Percentiles rank a stretch among this genome's conserved stretches.
Evolutionary conservation across 1,140 invertebrate species (phyloP).

Genomic region (Drosophila trapezifrons): DNA sequence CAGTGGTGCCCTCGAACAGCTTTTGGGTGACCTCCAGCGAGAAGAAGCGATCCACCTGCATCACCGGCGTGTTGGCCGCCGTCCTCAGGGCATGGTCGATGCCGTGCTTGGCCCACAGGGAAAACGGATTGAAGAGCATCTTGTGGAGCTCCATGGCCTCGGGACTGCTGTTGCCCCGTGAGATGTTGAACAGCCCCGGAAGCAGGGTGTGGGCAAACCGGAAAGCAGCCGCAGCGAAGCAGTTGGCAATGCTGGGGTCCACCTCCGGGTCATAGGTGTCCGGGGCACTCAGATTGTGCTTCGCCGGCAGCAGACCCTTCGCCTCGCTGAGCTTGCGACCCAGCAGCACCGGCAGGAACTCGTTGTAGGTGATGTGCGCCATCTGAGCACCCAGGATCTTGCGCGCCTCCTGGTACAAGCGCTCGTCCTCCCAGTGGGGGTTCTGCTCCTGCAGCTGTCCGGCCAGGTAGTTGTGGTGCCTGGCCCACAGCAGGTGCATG

Average conservation of each 20-base stretch:
- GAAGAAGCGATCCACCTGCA: slow-evolving; percentile 89
- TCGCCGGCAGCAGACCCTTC: slow-evolving; percentile 87
- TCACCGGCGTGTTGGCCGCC: slow-evolving; percentile 88
- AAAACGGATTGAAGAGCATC: slow-evolving; percentile 93
- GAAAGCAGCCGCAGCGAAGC: slow-evolving; percentile 95
- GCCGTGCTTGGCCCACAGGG: slow-evolving; percentile 87
- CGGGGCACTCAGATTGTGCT: slow-evolving; percentile 57
- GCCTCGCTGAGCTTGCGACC: slow-evolving; percentile 87
- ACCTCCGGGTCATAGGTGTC: slow-evolving; percentile 89
- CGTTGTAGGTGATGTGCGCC: slow-evolving; percentile 95
- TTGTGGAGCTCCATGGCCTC: slow-evolving; percentile 90
- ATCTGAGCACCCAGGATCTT: slow-evolving; percentile 92
- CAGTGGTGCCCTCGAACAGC: slow-evolving; percentile 87
- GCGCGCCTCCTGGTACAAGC: slow-evolving; percentile 91
- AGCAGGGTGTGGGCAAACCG: slow-evolving; percentile 95
- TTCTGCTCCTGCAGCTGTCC: slow-evolving; percentile 87
- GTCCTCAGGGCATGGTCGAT: slow-evolving; percentile 87
- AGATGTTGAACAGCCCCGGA: slow-evolving; percentile 89
- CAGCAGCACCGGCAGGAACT: slow-evolving; percentile 92
- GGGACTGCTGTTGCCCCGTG: slow-evolving; percentile 86
- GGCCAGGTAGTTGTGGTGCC: slow-evolving; percentile 94
- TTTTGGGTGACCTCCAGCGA: slow-evolving; percentile 87
- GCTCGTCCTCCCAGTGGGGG: slow-evolving; percentile 93
- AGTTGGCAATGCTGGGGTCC: slow-evolving; percentile 94
- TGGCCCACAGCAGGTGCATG: slow-evolving; percentile 91